These are phyloP conservation scores for Pseudococcus viburni DNA, from an alignment of 2,888 invertebrate genomes.

Conservation along the genomic window DNA sequence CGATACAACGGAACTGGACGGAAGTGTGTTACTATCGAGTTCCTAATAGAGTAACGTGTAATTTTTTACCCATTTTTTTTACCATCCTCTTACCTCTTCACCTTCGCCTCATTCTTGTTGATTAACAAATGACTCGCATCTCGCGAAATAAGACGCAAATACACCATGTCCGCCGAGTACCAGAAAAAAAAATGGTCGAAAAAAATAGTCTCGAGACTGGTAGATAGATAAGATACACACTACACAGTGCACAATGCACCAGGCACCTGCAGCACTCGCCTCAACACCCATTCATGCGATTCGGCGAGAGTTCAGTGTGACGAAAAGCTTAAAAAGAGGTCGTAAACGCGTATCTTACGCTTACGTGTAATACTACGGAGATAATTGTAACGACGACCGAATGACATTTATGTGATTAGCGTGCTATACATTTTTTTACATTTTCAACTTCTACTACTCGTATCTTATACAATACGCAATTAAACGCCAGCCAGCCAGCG, in stretches of 20 bases:
- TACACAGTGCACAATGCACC: not conserved
- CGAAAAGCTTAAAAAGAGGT: slow-evolving; percentile 11
- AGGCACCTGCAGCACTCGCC: not conserved
- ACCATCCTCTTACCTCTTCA: not conserved
- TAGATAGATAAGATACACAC: not conserved
- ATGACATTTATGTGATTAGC: slow-evolving; percentile 5
- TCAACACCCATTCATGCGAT: not conserved
- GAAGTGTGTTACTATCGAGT: not conserved
- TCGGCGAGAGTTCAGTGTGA: not conserved
- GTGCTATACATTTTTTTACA: not conserved
- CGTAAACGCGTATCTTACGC: not conserved
- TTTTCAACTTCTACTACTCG: not conserved
- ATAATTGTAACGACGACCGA: slow-evolving; percentile 7
- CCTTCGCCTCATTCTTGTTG: not conserved
- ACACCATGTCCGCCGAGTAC: not conserved
- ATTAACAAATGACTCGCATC: slow-evolving; percentile 8
- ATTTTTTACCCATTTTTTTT: not conserved
- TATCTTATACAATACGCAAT: slow-evolving; percentile 10
- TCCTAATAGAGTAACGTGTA: not conserved
- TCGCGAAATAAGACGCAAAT: not conserved
- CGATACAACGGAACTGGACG: not conserved
- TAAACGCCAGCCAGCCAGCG: not conserved
- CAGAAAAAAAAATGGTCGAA: not conserved
- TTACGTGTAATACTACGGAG: not conserved
- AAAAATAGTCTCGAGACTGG: not conserved